Conservation (phyloP, 2,797 vertebrate species). For the Artibeus jamaicensis region DNA sequence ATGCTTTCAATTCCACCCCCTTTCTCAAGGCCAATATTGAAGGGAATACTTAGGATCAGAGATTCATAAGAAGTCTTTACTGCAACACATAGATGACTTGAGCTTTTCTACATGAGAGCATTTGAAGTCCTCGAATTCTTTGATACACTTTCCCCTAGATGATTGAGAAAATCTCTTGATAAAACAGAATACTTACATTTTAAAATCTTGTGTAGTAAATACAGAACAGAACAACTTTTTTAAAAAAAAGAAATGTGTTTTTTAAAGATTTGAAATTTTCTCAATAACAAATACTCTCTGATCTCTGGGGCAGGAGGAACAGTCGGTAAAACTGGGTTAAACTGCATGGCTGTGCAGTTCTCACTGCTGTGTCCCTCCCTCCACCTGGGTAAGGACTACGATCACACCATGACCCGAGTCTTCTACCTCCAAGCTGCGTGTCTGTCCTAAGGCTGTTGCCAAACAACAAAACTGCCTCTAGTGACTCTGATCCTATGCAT, state of each 20-base stretch:
- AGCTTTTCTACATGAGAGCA: not conserved
- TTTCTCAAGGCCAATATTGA: constrained; percentile 27
- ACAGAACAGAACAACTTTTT: not conserved
- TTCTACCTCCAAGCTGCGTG: not conserved
- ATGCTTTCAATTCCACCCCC: not conserved
- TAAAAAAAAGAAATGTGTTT: not conserved
- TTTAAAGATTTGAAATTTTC: constrained; percentile 51
- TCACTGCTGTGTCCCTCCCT: not conserved
- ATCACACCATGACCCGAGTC: not conserved
- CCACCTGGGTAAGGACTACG: not conserved
- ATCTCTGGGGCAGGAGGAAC: not conserved
- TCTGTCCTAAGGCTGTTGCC: constrained; percentile 57
- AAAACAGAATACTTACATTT: constrained; percentile 27
- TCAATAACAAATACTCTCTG: constrained; percentile 35
- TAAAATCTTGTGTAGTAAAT: constrained; percentile 33
- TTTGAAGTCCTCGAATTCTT: constrained; percentile 9
- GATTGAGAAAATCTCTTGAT: not conserved
- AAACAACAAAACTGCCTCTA: constrained; percentile 39
- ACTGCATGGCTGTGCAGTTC: not conserved
- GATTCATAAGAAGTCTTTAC: not conserved
- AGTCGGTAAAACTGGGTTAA: constrained; percentile 15
- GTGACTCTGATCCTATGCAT: not conserved
- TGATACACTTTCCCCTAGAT: not conserved
- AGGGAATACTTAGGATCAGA: not conserved
- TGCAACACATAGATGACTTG: not conserved